phyloP scores from a whole-genome alignment of 2,797 vertebrate genomes.

The Schizopygopsis pylzovi region DNA sequence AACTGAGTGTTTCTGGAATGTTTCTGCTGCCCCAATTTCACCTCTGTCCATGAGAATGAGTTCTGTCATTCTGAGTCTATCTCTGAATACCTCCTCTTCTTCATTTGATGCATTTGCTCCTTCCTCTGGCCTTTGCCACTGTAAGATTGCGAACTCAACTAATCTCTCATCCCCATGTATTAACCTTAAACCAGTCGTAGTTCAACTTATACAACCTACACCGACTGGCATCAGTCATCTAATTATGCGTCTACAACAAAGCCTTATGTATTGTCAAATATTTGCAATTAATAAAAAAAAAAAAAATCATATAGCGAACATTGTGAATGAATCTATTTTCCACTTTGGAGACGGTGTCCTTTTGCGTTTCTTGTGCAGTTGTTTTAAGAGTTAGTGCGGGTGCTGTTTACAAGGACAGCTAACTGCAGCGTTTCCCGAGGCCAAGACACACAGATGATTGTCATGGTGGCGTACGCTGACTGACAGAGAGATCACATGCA shows the following conservation, averaged over 20 bases:
- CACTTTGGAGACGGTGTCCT: constrained; percentile 46
- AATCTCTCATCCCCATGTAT: background rate
- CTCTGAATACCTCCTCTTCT: background rate
- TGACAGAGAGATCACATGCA: constrained; percentile 82
- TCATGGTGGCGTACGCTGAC: constrained; percentile 82
- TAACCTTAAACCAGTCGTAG: background rate
- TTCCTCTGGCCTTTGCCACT: background rate
- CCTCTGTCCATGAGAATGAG: background rate
- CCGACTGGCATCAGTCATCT: background rate
- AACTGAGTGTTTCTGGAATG: background rate
- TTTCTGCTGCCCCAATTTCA: background rate
- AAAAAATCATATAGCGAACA: background rate
- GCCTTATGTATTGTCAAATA: background rate
- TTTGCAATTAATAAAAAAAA: no score
- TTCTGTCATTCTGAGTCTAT: background rate
- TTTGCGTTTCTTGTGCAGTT: constrained; percentile 67
- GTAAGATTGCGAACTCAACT: background rate
- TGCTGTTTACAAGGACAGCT: constrained; percentile 83
- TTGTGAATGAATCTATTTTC: constrained; percentile 42
- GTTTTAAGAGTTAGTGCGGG: constrained; percentile 72
- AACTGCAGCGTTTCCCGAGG: constrained; percentile 77
- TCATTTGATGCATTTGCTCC: background rate
- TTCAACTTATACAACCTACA: background rate
- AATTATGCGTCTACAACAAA: background rate
- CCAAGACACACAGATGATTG: constrained; percentile 80